A percentile compares a stretch with the other conserved stretches of the same genome.
phyloP scores from a whole-genome alignment of 2,797 vertebrate genomes.

The Huso huso region DNA sequence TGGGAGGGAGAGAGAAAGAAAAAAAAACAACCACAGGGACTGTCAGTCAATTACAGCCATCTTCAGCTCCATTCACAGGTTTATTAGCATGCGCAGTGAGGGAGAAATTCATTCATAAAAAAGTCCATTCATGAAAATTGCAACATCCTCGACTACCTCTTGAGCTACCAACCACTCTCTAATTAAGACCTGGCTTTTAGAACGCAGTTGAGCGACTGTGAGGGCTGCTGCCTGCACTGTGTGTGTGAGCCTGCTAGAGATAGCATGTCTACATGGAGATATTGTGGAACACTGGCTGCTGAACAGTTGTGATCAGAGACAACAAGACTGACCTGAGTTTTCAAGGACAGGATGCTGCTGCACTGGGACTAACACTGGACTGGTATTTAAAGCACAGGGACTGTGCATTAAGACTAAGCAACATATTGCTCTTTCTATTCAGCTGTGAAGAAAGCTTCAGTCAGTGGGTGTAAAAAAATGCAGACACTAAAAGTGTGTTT shows the following conservation, averaged over 20 bases:
- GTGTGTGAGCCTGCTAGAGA: conserved; percentile 22
- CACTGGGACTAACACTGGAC: conserved; percentile 15
- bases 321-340: conserved; percentile 13
- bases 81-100: conserved; percentile 63
- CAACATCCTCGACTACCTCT: conserved; percentile 36
- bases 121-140: conserved; percentile 85
- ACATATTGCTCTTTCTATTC: not conserved
- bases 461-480: not conserved
- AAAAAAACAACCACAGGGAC: conserved; percentile 50
- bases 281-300: conserved; percentile 17
- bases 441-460: not conserved
- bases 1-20: conserved; percentile 33
- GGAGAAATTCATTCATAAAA: conserved; percentile 65
- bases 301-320: conserved; percentile 18
- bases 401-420: not conserved
- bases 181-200: conserved; percentile 24
- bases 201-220: not conserved
- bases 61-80: conserved; percentile 77
- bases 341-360: no score
- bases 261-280: conserved; percentile 19
- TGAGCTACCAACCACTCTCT: conserved; percentile 13
- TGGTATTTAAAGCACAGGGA: conserved; percentile 24
- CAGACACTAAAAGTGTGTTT: not conserved
- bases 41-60: conserved; percentile 71
- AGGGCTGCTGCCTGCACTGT: conserved; percentile 10